Conservation (phyloP, 2,113 vertebrate genomes). For the Leucopsar rothschildi region DNA sequence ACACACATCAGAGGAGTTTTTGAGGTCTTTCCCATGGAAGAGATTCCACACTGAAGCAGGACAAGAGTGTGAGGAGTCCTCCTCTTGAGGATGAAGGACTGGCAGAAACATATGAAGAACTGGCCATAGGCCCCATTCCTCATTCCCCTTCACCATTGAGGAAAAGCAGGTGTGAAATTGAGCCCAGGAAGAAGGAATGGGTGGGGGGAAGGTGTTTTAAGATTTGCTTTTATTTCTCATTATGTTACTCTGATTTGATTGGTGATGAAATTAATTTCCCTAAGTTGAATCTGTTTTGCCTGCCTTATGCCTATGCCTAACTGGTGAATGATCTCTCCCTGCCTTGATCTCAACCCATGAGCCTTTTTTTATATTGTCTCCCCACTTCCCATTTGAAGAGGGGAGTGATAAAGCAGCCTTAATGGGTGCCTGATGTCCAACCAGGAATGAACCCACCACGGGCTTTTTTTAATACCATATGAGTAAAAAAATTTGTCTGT, state of each 20-base stretch:
- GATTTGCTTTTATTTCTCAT: neutral
- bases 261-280: neutral
- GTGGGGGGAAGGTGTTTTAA: neutral
- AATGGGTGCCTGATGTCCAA: neutral
- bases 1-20: neutral
- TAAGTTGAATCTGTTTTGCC: rapidly evolving
- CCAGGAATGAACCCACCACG: neutral
- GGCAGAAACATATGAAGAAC: neutral
- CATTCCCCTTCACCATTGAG: neutral
- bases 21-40: rapidly evolving
- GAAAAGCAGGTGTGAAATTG: neutral
- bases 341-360: neutral
- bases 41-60: neutral
- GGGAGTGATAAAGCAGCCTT: neutral
- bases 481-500: neutral
- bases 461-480: neutral
- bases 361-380: neutral
- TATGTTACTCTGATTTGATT: neutral
- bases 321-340: neutral
- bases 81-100: neutral
- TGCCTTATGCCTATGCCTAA: neutral
- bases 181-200: neutral
- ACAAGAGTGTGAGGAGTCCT: neutral
- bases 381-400: rapidly evolving
- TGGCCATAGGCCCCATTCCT: neutral